Evolutionary conservation across 2,888 invertebrate species (phyloP).

Genomic region (Eristalinus aeneus): DNA sequence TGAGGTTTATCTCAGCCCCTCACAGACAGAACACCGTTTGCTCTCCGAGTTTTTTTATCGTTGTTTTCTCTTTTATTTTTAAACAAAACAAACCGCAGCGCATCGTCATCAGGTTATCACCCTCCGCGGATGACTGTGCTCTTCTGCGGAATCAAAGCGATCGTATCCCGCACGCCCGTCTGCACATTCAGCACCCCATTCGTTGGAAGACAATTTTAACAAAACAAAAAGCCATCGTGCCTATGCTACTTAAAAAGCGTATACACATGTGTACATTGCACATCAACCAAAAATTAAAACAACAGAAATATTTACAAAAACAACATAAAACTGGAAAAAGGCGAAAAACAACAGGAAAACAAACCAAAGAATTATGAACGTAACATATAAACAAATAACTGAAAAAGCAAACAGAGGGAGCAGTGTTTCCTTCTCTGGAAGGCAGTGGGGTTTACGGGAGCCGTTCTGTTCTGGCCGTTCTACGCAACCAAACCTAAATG

Average conservation of each 20-base stretch:
- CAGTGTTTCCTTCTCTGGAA: not conserved
- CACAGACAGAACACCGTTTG: too few species aligned
- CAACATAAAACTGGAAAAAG: slow-evolving; percentile 9
- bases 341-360: slow-evolving; percentile 30
- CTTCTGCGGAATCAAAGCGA: too few species aligned
- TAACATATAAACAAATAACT: slow-evolving; percentile 19
- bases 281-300: slow-evolving; percentile 22
- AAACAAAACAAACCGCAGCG: too few species aligned
- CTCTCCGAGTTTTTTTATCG: too few species aligned
- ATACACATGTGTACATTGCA: slow-evolving; percentile 4
- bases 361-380: not conserved
- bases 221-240: not conserved
- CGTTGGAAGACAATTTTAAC: too few species aligned
- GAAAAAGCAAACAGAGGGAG: slow-evolving; percentile 50
- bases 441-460: not conserved
- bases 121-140: too few species aligned
- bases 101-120: too few species aligned
- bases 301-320: slow-evolving; percentile 39
- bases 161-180: too few species aligned
- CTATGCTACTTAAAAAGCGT: not conserved
- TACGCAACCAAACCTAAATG: slow-evolving; percentile 35
- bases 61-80: too few species aligned
- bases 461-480: slow-evolving; percentile 57
- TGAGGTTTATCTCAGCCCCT: too few species aligned
- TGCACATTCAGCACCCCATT: too few species aligned